Evolutionary conservation across 1,140 invertebrate species (phyloP).

Genomic region (Orchesella cincta): DNA sequence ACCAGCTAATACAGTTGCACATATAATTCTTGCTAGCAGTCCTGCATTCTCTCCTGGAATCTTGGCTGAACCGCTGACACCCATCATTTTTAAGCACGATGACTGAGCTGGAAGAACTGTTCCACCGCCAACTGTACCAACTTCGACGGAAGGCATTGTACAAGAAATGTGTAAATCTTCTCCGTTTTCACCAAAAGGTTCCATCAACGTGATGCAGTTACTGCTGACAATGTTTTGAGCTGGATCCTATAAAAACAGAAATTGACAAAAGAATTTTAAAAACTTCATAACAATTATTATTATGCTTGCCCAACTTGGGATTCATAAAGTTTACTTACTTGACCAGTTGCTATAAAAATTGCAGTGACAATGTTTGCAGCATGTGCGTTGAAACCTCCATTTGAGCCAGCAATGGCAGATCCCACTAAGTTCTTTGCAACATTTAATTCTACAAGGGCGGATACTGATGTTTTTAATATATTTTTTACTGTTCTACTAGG

Average conservation of each 20-base stretch:
- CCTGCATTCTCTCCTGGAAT: conserved; percentile 82
- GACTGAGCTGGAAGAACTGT: conserved; percentile 90
- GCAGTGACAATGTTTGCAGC: conserved; percentile 98
- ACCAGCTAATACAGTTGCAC: conserved; percentile 93
- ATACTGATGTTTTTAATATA: conserved; percentile 85
- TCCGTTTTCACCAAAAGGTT: conserved; percentile 72
- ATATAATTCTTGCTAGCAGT: conserved; percentile 71
- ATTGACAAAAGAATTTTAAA: conserved; percentile 21
- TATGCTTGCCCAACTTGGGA: not conserved
- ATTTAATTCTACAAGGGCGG: conserved; percentile 84
- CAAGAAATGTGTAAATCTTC: conserved; percentile 91
- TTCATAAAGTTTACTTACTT: conserved; percentile 60
- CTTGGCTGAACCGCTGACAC: conserved; percentile 65
- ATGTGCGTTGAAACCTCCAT: conserved; percentile 95
- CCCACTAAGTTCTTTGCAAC: conserved; percentile 93
- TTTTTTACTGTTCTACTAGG: conserved; percentile 70
- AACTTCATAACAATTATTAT: conserved; percentile 5
- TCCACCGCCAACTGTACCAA: conserved; percentile 96
- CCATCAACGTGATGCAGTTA: conserved; percentile 94
- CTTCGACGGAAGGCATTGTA: conserved; percentile 96
- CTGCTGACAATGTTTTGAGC: conserved; percentile 96
- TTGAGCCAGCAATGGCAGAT: conserved; percentile 88
- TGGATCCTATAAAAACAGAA: conserved; percentile 70
- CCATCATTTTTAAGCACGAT: conserved; percentile 89
- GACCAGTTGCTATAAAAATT: conserved; percentile 95